Base-by-base conservation (phyloP, 2,113 vertebrate genomes). In the Tachysurus fulvidraco region DNA sequence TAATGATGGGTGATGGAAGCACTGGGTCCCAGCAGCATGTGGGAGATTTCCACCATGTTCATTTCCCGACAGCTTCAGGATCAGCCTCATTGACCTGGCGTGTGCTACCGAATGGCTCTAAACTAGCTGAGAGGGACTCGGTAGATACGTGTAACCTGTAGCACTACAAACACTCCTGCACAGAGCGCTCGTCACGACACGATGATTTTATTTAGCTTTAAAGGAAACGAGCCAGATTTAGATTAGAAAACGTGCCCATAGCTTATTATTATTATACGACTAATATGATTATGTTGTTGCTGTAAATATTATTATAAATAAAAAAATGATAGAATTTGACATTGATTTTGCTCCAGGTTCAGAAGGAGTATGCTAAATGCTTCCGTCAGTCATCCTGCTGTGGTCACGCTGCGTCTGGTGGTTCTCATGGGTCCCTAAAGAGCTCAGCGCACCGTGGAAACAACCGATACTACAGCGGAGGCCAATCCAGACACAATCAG, bases 351-450 rank as follows among this genome's bases (percentile, higher is more conserved):
- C 14, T 65, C 12, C 87, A 98, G 97, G 97, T 97, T 89, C 97
- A 97, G 91, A 97, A 97, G 93, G 97, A 98, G 90, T 97, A 97
- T 28, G 96, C 96, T 86, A 96, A 96, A 89, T 98, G 97, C 90
- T 93, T 97, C 91, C 96, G 97, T 28, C 96, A 97, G 77, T 97
- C 97, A 13, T 96, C 97, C 93, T 98, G 97, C 93, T 98, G 97
- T 84, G 95, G 94, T 69, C 95, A 96, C 19, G 91, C 93, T 41
- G 95, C 95, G 0, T 94, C 96, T 0, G 94, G 95, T 62, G 96
- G 95, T 30, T 92, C 96, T 14, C 96, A 97, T 0, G 96, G 97
- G 89, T 97, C 97, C 0, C 94, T 97, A 46, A 98, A 98, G 93
- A 97, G 96, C 54, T 96, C 96, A 0, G 96, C 96, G 44, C 96